Base-by-base conservation (phyloP, 92 coral and sea anemone species). In the Heteractis magnifica region DNA sequence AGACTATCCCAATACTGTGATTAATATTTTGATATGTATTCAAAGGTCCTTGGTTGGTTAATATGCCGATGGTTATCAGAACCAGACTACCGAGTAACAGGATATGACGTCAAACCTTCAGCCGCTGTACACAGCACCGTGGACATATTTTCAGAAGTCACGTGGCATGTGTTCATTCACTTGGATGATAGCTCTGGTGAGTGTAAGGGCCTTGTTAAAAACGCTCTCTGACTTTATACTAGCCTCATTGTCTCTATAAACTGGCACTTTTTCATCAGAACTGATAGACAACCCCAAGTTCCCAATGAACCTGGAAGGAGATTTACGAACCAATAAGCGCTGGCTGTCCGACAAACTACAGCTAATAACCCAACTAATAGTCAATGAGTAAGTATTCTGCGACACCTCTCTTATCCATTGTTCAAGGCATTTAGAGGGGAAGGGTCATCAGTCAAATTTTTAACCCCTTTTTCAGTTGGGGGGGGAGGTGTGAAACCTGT, bases 11-110 rank as follows among this genome's bases (percentile, higher is more conserved):
- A 53, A 12, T 12, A 53, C 58, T 2, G 16, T 7, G 16, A 7
- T 65, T 65, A 18, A 65, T 49, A 13, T 71, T 12, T 10, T 48
- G 6, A n/a, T 13, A 19, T 6, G 6, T 34, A 23, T 68, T 56
- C 26, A 49, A 62, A 93, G 97, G 90, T 93, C 71, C 87, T 93
- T 56, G 94, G 93, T 56, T 89, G 93, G 83, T 80, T 87, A 77
- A 50, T 94, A 50, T 94, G 90, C 85, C 93, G 98, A 6, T 94
- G 95, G 95, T 83, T 94, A 16, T 79, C 88, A 82, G 95, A 91
- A 59, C 44, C 73, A 9, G 98, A 89, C 86, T 79, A 78, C 81
- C 75, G 92, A 18, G 53, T 86, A 9, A 58, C 79, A 14, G 88
- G 62, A 62, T 87, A 85, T 74, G 93, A 77, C 48, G 78, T 80